phyloP scores from a whole-genome alignment of 2,888 invertebrate genomes.

The Mythimna impura region DNA sequence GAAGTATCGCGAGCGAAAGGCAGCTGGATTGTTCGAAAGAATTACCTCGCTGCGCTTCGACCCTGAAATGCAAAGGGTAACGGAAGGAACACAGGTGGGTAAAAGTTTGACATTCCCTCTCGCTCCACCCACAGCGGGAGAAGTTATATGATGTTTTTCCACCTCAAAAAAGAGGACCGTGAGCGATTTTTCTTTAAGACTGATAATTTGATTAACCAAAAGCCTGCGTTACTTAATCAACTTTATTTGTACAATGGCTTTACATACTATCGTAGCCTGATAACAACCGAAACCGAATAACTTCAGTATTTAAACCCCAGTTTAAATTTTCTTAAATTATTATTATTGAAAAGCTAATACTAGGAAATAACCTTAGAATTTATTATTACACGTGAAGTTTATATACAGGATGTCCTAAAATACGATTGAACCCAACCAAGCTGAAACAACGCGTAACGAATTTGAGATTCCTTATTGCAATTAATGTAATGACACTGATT shows the following conservation, averaged over 20 bases:
- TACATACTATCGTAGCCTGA: neutral
- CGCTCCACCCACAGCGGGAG: too few species aligned
- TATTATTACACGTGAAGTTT: neutral
- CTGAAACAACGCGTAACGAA: neutral
- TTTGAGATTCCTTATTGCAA: neutral
- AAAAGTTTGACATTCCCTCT: too few species aligned
- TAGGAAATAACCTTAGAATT: neutral
- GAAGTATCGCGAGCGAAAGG: neutral
- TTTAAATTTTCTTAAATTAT: constrained; percentile 12
- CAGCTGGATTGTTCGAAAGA: too few species aligned
- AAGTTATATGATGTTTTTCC: too few species aligned
- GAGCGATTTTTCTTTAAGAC: too few species aligned
- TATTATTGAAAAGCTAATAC: constrained; percentile 9
- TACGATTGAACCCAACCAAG: neutral
- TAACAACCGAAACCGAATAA: neutral
- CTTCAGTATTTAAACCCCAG: constrained; percentile 16
- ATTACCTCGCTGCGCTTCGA: too few species aligned
- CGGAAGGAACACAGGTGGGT: neutral
- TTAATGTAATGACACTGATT: constrained; percentile 10
- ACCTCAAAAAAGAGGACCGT: too few species aligned
- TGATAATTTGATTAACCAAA: too few species aligned
- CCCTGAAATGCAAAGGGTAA: neutral
- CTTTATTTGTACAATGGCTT: neutral
- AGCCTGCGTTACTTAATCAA: too few species aligned
- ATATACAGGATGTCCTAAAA: constrained; percentile 25